These are phyloP conservation scores for Chloroceryle amazona DNA, from an alignment of 2,797 vertebrate species.

Conservation along the genomic window DNA sequence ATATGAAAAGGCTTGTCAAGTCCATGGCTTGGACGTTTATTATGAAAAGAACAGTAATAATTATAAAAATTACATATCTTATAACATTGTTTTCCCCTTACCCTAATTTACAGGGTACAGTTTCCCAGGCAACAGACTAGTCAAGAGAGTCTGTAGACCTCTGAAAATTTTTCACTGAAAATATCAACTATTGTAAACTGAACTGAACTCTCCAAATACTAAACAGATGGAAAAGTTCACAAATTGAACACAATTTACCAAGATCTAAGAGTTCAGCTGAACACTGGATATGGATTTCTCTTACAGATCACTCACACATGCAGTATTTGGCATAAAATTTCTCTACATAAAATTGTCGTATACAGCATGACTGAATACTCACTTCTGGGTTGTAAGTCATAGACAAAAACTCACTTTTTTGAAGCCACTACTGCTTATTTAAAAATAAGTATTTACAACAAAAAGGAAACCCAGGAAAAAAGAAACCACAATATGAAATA, in stretches of 20 bases:
- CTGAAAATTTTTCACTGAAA: slow-evolving; percentile 2
- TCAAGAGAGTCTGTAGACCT: background rate
- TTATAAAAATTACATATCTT: background rate
- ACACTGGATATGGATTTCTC: background rate
- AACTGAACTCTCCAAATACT: background rate
- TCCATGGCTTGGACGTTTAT: background rate
- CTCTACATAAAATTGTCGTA: background rate
- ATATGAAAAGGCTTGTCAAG: background rate
- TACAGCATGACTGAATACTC: background rate
- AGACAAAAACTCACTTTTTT: background rate
- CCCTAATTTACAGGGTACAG: background rate
- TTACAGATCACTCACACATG: background rate
- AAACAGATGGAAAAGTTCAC: slow-evolving; percentile 14
- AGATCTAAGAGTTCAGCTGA: background rate
- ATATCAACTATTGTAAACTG: background rate
- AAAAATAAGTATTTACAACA: background rate
- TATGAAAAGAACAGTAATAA: background rate
- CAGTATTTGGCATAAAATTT: background rate
- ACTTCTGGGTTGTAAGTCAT: background rate
- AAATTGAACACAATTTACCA: background rate
- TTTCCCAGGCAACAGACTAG: slow-evolving; percentile 58
- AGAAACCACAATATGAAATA: background rate
- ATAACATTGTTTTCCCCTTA: background rate
- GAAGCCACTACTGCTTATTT: background rate
- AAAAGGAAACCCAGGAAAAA: background rate